These are phyloP conservation scores for Pseudococcus jackbeardsleyi DNA, from an alignment of 2,888 invertebrate genomes.

Conservation along the genomic window DNA sequence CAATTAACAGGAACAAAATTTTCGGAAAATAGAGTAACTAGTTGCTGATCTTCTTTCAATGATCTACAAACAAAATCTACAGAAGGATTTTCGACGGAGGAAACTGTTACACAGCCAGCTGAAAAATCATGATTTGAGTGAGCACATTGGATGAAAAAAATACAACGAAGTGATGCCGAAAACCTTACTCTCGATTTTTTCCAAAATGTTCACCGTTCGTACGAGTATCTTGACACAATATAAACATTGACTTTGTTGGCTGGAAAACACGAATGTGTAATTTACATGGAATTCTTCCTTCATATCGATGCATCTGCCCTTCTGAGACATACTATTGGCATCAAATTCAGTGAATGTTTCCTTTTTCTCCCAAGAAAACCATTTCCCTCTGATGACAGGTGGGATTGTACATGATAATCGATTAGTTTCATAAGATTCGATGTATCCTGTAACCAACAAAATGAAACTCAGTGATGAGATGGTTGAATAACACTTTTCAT, in stretches of 20 bases:
- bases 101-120: slow-evolving; percentile 83
- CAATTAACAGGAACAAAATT: slow-evolving; percentile 93
- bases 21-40: slow-evolving; percentile 88
- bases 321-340: slow-evolving; percentile 81
- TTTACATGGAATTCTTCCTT: slow-evolving; percentile 83
- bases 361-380: slow-evolving; percentile 94
- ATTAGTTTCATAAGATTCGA: neutral
- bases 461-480: neutral
- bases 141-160: neutral
- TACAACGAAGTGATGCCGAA: neutral
- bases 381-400: slow-evolving; percentile 83
- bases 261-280: slow-evolving; percentile 84
- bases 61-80: slow-evolving; percentile 81
- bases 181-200: slow-evolving; percentile 85
- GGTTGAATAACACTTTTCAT: too few relatives aligned
- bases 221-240: slow-evolving; percentile 88
- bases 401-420: slow-evolving; percentile 80
- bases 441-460: neutral
- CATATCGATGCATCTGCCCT: slow-evolving; percentile 81
- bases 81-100: slow-evolving; percentile 77
- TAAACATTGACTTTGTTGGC: slow-evolving; percentile 76
- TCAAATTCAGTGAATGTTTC: slow-evolving; percentile 88
- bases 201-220: slow-evolving; percentile 88
- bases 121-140: slow-evolving; percentile 66
- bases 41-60: slow-evolving; percentile 83